Conservation (phyloP, 2,797 vertebrate species). For the Molossus alvarezi region DNA sequence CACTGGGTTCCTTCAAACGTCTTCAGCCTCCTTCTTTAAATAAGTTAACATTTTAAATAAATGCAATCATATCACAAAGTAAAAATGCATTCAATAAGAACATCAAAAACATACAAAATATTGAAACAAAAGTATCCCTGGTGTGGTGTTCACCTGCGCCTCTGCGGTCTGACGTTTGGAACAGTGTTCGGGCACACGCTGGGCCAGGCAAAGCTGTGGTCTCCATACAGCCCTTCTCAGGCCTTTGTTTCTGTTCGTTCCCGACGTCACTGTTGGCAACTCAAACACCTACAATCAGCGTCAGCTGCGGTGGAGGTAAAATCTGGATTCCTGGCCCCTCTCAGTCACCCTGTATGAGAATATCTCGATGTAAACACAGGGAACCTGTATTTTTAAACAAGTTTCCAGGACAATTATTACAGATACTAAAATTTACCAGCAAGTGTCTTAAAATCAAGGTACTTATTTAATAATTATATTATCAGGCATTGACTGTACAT, state of each 20-base stretch:
- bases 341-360: background rate
- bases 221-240: fast-evolving
- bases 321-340: fast-evolving
- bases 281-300: background rate
- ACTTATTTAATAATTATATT: background rate
- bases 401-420: background rate
- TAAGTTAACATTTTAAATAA: background rate
- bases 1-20: background rate
- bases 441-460: background rate
- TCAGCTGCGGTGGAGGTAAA: too few species aligned
- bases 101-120: background rate
- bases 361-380: background rate
- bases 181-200: background rate
- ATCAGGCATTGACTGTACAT: too few species aligned
- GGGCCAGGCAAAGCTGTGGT: background rate
- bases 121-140: background rate
- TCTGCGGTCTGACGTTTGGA: background rate
- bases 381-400: background rate
- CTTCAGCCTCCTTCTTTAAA: background rate
- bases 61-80: background rate
- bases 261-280: background rate
- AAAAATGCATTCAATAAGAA: background rate
- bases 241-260: background rate
- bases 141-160: background rate
- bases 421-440: background rate